These are phyloP conservation scores for Caenorhabditis drosophilae DNA, from an alignment of 2,888 invertebrate species.

Conservation along the genomic window DNA sequence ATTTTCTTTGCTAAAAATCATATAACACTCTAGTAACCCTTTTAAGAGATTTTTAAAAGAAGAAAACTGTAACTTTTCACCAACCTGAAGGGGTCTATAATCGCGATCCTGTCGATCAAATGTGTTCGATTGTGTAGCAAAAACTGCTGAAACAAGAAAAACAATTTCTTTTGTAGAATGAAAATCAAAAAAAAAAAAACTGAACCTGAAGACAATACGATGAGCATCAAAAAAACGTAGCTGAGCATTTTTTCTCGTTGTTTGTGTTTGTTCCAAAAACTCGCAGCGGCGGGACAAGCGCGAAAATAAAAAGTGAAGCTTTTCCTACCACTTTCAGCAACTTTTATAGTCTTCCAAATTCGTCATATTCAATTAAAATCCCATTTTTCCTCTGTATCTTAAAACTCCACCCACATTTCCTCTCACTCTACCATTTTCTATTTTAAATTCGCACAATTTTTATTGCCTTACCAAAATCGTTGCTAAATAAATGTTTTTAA, in stretches of 20 bases:
- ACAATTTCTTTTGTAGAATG: background rate
- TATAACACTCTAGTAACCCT: no score
- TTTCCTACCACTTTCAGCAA: no score
- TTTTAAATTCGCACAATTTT: no score
- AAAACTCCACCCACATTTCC: background rate
- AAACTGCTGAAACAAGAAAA: no score
- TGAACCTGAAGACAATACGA: slow-evolving; percentile 32
- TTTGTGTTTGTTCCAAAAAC: no score
- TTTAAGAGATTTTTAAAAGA: no score
- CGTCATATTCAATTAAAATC: slow-evolving; percentile 12
- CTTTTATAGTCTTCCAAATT: slow-evolving; percentile 29
- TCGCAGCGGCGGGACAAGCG: background rate
- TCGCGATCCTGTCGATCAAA: slow-evolving; percentile 58
- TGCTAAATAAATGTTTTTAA: no score
- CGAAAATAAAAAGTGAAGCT: slow-evolving; percentile 18
- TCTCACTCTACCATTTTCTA: no score
- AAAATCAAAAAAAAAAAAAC: background rate
- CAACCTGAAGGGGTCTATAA: slow-evolving; percentile 58
- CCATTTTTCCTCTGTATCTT: background rate
- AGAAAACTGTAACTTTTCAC: no score
- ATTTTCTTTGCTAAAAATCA: no score
- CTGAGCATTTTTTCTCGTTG: slow-evolving; percentile 24
- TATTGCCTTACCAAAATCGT: no score
- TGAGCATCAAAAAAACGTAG: slow-evolving; percentile 30
- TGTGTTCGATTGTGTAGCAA: slow-evolving; percentile 44